Evolutionary conservation across 2,888 invertebrate species (phyloP).

Genomic region (Zygogramma bicolorata): DNA sequence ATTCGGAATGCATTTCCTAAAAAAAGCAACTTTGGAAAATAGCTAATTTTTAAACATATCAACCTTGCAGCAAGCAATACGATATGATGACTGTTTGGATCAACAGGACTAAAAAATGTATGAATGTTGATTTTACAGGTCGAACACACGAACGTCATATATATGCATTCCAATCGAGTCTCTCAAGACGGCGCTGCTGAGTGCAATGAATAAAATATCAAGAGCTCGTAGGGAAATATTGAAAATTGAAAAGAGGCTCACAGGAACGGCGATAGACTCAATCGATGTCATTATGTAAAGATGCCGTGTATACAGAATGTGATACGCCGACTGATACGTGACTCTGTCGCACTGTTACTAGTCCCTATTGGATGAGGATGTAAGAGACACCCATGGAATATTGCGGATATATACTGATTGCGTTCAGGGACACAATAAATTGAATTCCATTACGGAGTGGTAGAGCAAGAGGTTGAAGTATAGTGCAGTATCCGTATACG

Average conservation of each 20-base stretch:
- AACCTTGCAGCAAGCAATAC: too few relatives aligned
- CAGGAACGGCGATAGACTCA: constrained; percentile 65
- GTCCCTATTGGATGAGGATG: constrained; percentile 27
- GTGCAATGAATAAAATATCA: constrained; percentile 70
- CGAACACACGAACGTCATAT: constrained; percentile 56
- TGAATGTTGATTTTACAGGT: not conserved
- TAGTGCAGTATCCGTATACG: too few relatives aligned
- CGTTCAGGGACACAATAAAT: constrained; percentile 23
- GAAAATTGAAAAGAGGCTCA: constrained; percentile 68
- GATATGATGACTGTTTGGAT: too few relatives aligned
- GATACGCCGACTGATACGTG: constrained; percentile 53
- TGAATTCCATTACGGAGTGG: constrained; percentile 10
- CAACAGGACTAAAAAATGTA: not conserved
- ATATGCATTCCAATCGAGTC: constrained; percentile 67
- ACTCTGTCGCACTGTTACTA: constrained; percentile 31
- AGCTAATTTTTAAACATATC: too few relatives aligned
- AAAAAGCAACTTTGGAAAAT: too few relatives aligned
- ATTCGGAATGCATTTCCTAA: too few relatives aligned
- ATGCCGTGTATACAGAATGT: constrained; percentile 59
- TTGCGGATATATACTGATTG: constrained; percentile 27
- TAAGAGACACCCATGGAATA: constrained; percentile 37
- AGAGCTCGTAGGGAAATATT: constrained; percentile 67
- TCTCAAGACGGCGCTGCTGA: constrained; percentile 67
- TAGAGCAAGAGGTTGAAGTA: not conserved
- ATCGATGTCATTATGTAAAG: constrained; percentile 65